A percentile compares a stretch with the other conserved stretches of the same genome.
These are phyloP conservation scores for Mayetiola destructor DNA, from an alignment of 2,888 invertebrate species.

Conservation along the genomic window DNA sequence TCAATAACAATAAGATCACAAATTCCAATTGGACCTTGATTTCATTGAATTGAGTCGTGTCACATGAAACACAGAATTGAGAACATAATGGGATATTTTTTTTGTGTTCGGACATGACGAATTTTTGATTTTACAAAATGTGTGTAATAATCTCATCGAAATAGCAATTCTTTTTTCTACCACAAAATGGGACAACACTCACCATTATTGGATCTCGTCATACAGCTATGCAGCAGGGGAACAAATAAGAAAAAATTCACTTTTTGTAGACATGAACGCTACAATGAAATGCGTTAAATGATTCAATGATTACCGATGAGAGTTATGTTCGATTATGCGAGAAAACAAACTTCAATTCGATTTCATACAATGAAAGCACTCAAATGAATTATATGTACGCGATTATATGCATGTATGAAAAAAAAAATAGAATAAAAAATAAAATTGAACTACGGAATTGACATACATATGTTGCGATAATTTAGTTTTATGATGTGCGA, in stretches of 20 bases:
- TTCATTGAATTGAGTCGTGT: background rate
- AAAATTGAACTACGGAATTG: background rate
- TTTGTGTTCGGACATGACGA: background rate
- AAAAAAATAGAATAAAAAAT: too few species aligned
- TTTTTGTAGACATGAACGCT: conserved; percentile 3
- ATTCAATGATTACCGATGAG: background rate
- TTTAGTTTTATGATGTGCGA: background rate
- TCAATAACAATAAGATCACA: background rate
- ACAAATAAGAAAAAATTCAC: too few species aligned
- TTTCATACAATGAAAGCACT: conserved; percentile 1
- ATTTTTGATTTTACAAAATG: too few species aligned
- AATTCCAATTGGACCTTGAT: background rate
- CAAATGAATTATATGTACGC: background rate
- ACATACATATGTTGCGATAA: background rate
- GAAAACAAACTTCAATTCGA: background rate
- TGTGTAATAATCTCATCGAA: too few species aligned
- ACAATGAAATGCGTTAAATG: background rate
- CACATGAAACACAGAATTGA: background rate
- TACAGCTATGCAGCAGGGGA: too few species aligned
- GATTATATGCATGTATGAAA: too few species aligned
- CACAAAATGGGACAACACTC: background rate
- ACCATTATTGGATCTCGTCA: conserved; percentile 11
- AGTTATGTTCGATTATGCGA: background rate
- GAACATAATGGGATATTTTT: background rate
- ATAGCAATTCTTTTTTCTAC: background rate